These are phyloP conservation scores for Anguilla obscura DNA, from an alignment of 2,797 vertebrate species.

Conservation along the genomic window DNA sequence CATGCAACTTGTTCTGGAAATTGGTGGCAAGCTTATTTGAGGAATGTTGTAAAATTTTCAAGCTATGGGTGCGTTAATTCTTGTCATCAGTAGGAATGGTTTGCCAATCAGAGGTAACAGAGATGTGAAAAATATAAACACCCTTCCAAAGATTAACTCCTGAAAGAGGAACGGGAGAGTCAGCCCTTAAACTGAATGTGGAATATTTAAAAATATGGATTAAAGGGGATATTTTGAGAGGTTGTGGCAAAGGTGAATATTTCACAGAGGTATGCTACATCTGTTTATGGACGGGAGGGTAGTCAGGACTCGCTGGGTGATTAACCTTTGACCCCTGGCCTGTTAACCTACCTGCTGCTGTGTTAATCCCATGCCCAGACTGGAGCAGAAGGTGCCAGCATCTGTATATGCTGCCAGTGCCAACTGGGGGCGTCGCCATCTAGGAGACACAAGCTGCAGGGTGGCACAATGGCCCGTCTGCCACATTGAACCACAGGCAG, in stretches of 20 bases:
- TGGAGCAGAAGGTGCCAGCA: background rate
- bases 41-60: background rate
- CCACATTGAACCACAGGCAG: background rate
- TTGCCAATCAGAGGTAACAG: background rate
- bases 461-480: conserved; percentile 17
- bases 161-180: background rate
- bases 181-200: background rate
- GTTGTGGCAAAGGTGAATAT: background rate
- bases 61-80: background rate
- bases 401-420: background rate
- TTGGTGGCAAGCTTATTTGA: background rate
- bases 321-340: conserved; percentile 22
- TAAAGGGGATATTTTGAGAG: background rate
- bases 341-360: background rate
- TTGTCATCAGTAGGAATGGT: background rate
- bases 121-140: background rate
- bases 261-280: background rate
- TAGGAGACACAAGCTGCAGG: conserved; percentile 3
- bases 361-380: conserved; percentile 8
- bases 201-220: background rate
- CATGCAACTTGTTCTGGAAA: background rate
- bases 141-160: background rate
- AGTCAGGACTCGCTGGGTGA: background rate
- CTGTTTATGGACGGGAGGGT: background rate
- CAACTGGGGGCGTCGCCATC: background rate